A percentile compares a stretch with the other conserved stretches of the same genome.
These are phyloP conservation scores for Scaptomyza hsui DNA, from an alignment of 1,140 invertebrate genomes.

Conservation along the genomic window DNA sequence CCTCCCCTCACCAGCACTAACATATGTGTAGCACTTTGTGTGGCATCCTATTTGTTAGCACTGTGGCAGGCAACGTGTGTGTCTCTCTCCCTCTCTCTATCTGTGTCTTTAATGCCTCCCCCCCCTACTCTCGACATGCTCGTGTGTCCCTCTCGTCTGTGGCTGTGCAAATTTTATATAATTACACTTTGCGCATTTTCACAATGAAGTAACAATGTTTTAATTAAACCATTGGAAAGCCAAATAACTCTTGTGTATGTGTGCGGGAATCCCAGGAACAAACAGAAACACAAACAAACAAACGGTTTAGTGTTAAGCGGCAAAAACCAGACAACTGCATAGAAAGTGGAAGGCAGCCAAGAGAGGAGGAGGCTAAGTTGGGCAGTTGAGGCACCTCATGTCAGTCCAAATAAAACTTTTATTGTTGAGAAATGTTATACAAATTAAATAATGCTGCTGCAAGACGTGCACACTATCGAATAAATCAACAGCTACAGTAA, in stretches of 20 bases:
- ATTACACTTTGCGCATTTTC: constrained; percentile 81
- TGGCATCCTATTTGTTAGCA: constrained; percentile 67
- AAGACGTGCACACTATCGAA: neutral
- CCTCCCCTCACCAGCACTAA: constrained; percentile 22
- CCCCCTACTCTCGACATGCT: too few species aligned
- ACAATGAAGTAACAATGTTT: constrained; percentile 83
- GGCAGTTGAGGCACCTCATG: neutral
- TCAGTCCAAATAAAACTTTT: constrained; percentile 6
- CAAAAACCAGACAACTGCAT: constrained; percentile 21
- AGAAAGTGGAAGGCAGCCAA: neutral
- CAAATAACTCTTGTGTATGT: constrained; percentile 79
- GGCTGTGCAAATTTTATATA: constrained; percentile 78
- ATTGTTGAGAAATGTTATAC: constrained; percentile 14
- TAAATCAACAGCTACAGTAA: neutral
- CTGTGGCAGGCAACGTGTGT: constrained; percentile 29
- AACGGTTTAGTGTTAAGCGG: constrained; percentile 49
- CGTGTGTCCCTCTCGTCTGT: constrained; percentile 24
- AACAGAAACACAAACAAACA: constrained; percentile 27
- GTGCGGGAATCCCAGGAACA: constrained; percentile 48
- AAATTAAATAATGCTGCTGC: neutral
- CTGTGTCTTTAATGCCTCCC: neutral
- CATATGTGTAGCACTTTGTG: constrained; percentile 70
- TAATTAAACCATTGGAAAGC: constrained; percentile 81
- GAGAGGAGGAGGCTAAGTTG: neutral
- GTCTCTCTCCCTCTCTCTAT: constrained; percentile 16